phyloP scores from a whole-genome alignment of 2,797 vertebrate species.

The Tragopan temminckii region DNA sequence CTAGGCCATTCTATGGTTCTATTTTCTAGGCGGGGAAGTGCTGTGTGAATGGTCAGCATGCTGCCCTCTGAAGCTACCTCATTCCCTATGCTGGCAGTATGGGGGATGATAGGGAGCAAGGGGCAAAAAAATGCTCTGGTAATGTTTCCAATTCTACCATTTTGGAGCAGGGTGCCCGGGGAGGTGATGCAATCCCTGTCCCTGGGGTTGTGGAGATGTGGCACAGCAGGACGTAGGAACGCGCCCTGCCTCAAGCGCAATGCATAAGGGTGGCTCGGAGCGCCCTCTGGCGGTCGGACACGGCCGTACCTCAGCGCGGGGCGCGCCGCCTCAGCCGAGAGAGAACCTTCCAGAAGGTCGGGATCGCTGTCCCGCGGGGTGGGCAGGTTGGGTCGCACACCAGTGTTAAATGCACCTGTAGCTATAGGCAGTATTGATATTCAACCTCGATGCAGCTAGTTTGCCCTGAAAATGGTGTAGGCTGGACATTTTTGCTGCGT shows the following conservation, averaged over 20 bases:
- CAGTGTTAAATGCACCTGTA: rapidly evolving
- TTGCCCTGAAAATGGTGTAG: no score
- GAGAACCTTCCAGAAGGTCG: neutral
- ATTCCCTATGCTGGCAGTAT: neutral
- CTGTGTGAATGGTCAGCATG: neutral
- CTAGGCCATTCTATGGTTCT: no score
- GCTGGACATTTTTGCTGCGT: no score
- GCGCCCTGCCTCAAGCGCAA: rapidly evolving
- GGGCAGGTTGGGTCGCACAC: neutral
- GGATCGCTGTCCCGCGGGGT: rapidly evolving
- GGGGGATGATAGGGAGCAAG: neutral
- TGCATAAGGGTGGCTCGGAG: rapidly evolving
- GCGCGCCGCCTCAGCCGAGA: rapidly evolving
- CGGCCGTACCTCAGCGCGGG: neutral
- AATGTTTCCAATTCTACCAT: neutral
- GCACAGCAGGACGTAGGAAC: no score
- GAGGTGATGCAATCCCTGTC: no score
- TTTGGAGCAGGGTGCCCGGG: no score
- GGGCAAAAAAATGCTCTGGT: neutral
- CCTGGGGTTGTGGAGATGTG: no score
- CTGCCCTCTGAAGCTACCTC: neutral
- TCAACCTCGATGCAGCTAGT: rapidly evolving
- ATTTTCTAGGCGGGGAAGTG: neutral
- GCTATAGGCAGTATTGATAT: neutral
- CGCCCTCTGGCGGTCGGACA: neutral